Percentiles rank a stretch among this genome's conserved stretches.
These are phyloP conservation scores for Aethes cnicana DNA, from an alignment of 2,888 invertebrate genomes.

Conservation along the genomic window DNA sequence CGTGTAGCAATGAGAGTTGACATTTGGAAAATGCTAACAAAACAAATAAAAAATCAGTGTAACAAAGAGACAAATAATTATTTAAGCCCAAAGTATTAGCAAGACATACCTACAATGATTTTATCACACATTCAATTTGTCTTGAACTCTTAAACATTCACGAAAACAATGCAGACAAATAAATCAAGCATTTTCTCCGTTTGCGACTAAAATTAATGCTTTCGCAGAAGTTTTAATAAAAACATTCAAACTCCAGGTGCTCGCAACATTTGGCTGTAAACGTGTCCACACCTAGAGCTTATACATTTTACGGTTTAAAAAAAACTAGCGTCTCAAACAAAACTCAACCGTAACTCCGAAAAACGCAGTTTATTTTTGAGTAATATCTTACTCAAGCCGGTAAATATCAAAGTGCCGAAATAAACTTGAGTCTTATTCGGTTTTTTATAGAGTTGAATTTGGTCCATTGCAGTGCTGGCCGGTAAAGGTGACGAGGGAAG, in stretches of 20 bases:
- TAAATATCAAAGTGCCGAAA: not conserved
- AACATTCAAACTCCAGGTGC: conserved; percentile 62
- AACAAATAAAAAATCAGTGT: too few species aligned
- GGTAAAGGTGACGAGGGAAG: conserved; percentile 53
- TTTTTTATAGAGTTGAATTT: not conserved
- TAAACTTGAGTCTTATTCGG: not conserved
- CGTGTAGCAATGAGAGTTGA: too few species aligned
- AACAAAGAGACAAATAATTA: too few species aligned
- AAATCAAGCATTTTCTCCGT: conserved; percentile 13
- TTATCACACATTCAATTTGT: not conserved
- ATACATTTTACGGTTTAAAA: conserved; percentile 59
- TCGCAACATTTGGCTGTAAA: conserved; percentile 59
- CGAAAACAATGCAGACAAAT: conserved; percentile 22
- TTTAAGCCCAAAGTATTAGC: too few species aligned
- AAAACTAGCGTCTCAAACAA: not conserved
- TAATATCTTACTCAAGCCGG: not conserved
- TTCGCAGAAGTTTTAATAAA: conserved; percentile 54
- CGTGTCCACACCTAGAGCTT: conserved; percentile 61
- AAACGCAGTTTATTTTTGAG: not conserved
- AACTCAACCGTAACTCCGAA: not conserved
- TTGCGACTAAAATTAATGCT: conserved; percentile 26
- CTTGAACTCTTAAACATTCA: not conserved
- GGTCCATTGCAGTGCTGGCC: not conserved
- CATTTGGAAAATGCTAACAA: too few species aligned
- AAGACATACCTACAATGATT: not conserved